Evolutionary conservation across 2,797 vertebrate species (phyloP).

Genomic region (Anguilla obscura): DNA sequence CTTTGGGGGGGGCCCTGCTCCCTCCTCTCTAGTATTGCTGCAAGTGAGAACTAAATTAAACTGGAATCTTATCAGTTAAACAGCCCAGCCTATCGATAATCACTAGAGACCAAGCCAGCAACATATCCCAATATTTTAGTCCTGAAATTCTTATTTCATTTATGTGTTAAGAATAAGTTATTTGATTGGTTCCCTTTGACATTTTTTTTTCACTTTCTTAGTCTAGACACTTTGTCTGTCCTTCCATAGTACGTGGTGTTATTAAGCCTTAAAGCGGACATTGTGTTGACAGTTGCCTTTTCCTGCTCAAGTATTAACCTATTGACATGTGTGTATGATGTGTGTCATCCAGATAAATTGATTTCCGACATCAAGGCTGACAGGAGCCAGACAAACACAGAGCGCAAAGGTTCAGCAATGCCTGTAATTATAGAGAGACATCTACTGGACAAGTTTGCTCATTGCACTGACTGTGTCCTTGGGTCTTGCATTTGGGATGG

Average conservation of each 20-base stretch:
- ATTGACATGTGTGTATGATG: neutral
- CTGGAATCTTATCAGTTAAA: neutral
- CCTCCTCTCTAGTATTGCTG: neutral
- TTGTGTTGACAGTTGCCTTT: neutral
- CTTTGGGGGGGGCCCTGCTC: neutral
- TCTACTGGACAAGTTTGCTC: slow-evolving; percentile 59
- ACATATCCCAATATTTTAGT: neutral
- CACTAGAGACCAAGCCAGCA: neutral
- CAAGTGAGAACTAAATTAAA: neutral
- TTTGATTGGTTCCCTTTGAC: neutral
- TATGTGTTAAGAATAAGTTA: neutral
- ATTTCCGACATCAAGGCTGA: neutral
- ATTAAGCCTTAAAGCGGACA: neutral
- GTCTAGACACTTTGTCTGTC: neutral
- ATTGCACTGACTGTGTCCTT: slow-evolving; percentile 27
- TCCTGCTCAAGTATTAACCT: neutral
- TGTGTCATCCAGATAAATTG: neutral
- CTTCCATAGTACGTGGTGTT: neutral
- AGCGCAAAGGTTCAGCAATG: neutral
- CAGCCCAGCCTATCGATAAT: neutral
- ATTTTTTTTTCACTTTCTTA: neutral
- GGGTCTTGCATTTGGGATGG: neutral
- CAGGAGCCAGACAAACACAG: neutral
- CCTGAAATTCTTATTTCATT: neutral
- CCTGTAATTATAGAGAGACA: slow-evolving; percentile 61